Evolutionary conservation across 2,888 invertebrate species (phyloP), one percentile per base, ranked within the genome.

Genomic region (Melieria omissa): DNA sequence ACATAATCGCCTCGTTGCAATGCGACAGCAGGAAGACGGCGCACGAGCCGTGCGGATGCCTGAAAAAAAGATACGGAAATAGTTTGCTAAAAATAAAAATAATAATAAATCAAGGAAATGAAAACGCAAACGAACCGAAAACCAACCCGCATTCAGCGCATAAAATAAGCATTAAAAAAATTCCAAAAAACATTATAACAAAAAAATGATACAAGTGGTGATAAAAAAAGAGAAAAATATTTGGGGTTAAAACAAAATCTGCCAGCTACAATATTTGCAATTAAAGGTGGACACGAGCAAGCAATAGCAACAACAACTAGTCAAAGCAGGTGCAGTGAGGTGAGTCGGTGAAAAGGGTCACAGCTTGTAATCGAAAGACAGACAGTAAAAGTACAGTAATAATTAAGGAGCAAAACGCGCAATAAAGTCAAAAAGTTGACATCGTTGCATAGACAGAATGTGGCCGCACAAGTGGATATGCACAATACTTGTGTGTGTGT

Each of bases 1-100:
- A 88, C 41, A 91, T 84, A 71, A 97, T 93, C 10, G 94, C 93
- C 57, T 91, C 88, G 70, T 92, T 92, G 82, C 96, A 96, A 72
- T 95, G 90, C 46, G 90, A 88, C 80, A 94, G 91, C 42, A 93
- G 92, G 84, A 95, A 96, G 80, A 93, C 89, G 29, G 92, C 89
- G 82, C 91, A 91, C 80, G 91, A 93, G 81, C 90, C 90, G 78
- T 93, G 92, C 0, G 95, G 95, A 86, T 93, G 93, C 84, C 94
- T 94, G 90, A 84, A 84, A 82, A 80, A 75, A 73, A 79, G 74
- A 80, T 75, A 82, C 71, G 82, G 78, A 79, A 80, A 83, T 69
- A 81, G 73, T 78, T 78, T 78, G 78, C 80, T 80, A 72, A 74
- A 74, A 29, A 60, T 58, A 68, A 68, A 71, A 57, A 58, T 47